phyloP scores from a whole-genome alignment of 37 sponge, comb jelly and placozoan species.

The Haliclona indistincta region DNA sequence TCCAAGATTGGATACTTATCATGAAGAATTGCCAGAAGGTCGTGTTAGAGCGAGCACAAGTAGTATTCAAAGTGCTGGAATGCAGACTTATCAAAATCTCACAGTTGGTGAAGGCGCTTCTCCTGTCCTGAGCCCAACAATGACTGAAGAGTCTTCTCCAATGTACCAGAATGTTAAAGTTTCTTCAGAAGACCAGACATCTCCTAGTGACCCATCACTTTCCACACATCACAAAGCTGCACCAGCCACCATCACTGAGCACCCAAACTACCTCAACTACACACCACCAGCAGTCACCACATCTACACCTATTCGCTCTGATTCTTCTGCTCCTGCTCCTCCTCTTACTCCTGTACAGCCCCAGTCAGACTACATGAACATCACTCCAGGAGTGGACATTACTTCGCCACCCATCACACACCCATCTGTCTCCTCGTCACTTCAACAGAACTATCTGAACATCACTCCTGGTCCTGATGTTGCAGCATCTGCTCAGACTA shows the following conservation, averaged over 20 bases:
- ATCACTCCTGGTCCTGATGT: constrained; percentile 5
- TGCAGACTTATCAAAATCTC: too few relatives aligned
- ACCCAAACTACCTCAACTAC: constrained; percentile 25
- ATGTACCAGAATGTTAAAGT: not conserved
- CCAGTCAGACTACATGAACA: constrained; percentile 11
- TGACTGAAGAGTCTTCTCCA: not conserved
- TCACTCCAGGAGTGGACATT: not conserved
- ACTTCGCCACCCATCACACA: not conserved
- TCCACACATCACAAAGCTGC: not conserved
- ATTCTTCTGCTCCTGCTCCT: not conserved
- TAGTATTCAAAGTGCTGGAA: too few relatives aligned
- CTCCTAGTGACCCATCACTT: not conserved
- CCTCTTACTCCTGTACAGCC: not conserved
- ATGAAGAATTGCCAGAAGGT: too few relatives aligned
- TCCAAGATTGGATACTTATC: too few relatives aligned
- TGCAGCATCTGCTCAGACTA: too few relatives aligned
- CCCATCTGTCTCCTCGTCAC: too few relatives aligned
- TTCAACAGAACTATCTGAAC: constrained; percentile 15
- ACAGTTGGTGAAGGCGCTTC: not conserved
- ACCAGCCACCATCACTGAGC: not conserved
- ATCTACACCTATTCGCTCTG: not conserved
- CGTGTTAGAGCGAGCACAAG: too few relatives aligned
- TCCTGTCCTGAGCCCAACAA: not conserved
- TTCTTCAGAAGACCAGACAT: not conserved
- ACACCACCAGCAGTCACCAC: not conserved